Percentiles rank a stretch among this genome's conserved stretches.
These are phyloP conservation scores for Rhamnusium bicolor DNA, from an alignment of 2,888 invertebrate species.

Conservation along the genomic window DNA sequence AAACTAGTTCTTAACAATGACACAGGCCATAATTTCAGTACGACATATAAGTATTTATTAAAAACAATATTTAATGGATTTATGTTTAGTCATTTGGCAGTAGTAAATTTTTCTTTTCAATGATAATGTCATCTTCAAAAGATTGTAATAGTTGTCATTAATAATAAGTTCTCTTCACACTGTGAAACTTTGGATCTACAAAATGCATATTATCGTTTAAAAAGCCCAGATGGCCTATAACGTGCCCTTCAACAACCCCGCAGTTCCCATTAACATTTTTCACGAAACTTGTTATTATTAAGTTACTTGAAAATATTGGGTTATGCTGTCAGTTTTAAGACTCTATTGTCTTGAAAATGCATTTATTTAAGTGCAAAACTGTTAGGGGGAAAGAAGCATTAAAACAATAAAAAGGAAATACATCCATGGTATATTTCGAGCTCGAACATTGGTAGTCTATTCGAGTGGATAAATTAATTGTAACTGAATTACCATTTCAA, in stretches of 20 bases:
- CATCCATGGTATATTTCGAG: not conserved
- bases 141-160: too few species aligned
- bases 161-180: not conserved
- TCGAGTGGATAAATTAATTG: too few species aligned
- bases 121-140: too few species aligned
- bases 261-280: conserved; percentile 45
- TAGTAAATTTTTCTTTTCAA: too few species aligned
- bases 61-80: too few species aligned
- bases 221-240: conserved; percentile 49
- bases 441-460: too few species aligned
- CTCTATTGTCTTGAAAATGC: conserved; percentile 24
- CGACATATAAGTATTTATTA: too few species aligned
- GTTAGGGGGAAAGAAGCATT: not conserved
- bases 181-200: conserved; percentile 4
- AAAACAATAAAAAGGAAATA: not conserved
- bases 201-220: conserved; percentile 45
- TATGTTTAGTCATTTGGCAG: too few species aligned
- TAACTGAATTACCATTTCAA: too few species aligned
- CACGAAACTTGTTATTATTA: conserved; percentile 42
- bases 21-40: too few species aligned
- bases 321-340: conserved; percentile 21
- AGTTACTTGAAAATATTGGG: conserved; percentile 43
- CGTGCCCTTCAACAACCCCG: conserved; percentile 43
- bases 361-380: conserved; percentile 22
- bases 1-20: too few species aligned